These are phyloP conservation scores for Entomyzon cyanotis DNA, from an alignment of 2,113 vertebrate species.

Conservation along the genomic window DNA sequence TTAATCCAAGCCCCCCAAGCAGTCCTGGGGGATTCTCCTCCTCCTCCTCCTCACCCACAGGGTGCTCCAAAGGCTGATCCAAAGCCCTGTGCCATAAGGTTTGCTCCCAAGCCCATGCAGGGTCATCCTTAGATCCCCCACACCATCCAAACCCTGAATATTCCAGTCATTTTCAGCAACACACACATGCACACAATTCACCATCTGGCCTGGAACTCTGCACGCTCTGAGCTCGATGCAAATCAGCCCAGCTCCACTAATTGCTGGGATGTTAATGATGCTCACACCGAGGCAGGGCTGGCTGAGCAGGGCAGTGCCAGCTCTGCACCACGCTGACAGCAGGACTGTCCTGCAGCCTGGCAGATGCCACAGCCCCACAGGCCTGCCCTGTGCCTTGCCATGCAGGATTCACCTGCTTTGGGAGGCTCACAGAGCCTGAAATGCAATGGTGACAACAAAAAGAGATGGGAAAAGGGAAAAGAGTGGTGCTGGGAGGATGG, in stretches of 20 bases:
- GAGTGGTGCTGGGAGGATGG: fast-evolving
- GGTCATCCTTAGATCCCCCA: neutral
- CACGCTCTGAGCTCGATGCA: neutral
- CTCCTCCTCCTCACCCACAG: neutral
- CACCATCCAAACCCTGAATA: neutral
- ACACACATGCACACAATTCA: neutral
- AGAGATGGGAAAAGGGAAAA: neutral
- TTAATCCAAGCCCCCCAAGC: neutral
- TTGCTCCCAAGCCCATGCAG: neutral
- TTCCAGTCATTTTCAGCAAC: neutral
- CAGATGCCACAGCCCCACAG: neutral
- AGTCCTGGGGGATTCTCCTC: neutral
- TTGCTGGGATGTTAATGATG: slow-evolving; percentile 16
- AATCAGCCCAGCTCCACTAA: slow-evolving; percentile 24
- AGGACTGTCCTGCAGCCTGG: neutral
- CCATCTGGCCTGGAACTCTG: slow-evolving; percentile 39
- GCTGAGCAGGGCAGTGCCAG: neutral
- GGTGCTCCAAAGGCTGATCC: neutral
- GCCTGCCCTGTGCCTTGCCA: neutral
- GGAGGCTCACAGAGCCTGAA: neutral
- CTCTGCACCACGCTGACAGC: neutral
- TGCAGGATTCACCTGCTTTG: neutral
- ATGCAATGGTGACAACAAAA: neutral
- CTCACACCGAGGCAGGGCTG: neutral
- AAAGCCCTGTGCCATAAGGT: neutral